Evolutionary conservation across 2,888 invertebrate genomes (phyloP), one percentile per base, ranked within the genome.

Genomic region (Drosophila melanocephala): DNA sequence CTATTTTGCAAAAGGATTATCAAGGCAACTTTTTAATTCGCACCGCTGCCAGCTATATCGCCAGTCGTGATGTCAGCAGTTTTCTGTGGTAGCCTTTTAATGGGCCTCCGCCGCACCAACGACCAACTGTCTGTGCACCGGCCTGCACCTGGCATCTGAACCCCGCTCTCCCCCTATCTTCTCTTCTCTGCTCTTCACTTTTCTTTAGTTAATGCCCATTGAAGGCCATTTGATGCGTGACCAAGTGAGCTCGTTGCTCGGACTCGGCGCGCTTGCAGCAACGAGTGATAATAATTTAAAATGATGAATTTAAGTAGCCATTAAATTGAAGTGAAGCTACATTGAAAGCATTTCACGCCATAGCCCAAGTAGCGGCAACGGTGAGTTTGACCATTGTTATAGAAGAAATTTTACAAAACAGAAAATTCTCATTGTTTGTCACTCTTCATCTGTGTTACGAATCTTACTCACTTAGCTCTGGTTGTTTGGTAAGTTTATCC

Each of bases 1-100:
- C 87, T 87, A 87, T 87, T 87, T 87, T 86, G 84, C 89, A 77
- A 87, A 87, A 89, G 87, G 87, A 87, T 87, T 87, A 87, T 87
- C 88, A 87, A 83, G 87, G 86, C 89, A 87, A 87, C 87, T 87
- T 87, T 87, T 87, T 89, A 87, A 87, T 89, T 87, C 88, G 70
- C 77, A 77, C 69, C 73, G 53, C 71, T 75, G 42, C 59, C 78
- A 64, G 44, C 37, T 12, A 28, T 39, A 28, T 39, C 56, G 28
- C 55, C 35, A 30, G 56, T 66, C 73, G 65, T 79, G 81, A 88
- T 86, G 86, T 86, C 86, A 86, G 86, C 86, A 88, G 73, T 86
- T 86, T 85, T 86, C 73, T 84, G 83, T 72, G 87, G 81, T 75
- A 78, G 76, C 81, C 84, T 75, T 75, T 86, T 88, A 86, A 86